Base-by-base conservation (phyloP, 2,888 invertebrate genomes). In the Orgyia antiqua region DNA sequence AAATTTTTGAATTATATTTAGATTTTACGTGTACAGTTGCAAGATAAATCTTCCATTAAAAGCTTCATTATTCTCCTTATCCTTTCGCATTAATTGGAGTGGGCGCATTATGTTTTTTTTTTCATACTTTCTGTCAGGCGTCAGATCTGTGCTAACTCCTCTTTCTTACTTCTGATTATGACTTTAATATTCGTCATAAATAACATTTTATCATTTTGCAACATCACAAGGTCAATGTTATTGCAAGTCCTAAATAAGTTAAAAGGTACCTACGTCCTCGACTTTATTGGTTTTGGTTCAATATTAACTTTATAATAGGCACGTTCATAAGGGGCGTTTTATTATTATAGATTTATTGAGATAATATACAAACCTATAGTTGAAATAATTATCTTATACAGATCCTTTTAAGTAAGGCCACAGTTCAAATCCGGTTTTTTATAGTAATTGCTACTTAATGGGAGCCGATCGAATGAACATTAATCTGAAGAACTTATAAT, bases 401-500 rank as follows among this genome's bases (percentile, higher is more conserved):
- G 51, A 41, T 34, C 51, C 51, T 30, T 42, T 29, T 34, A 36
- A 29, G 21, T 37, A 31, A 43, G 42, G 36, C 36, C 39, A 45
- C 10, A 19, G 17, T 31, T 45, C 36, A 32, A 27, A 46, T 42
- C 49, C 38, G 46, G 51, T 50, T 44, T 36, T 34, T 29, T 47
- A 44, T 42, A 52, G 36, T 46, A 48, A 36, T 44, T 23, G 49
- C 59, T 54, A 49, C 50, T 51, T 51, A 50, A 45, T 46, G 39
- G 50, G 24, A 45, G 40, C 40, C 39, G 38, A 48, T 45, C 33
- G 42, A 40, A 37, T 46, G 49, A 41, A 43, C 42, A 56, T 51
- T 52, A 43, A 54, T 31, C 39, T 43, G 28, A 51, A 56, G 43
- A 58, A 46, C 46, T 45, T 36, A 42, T 52, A 51, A 54, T 51